Evolutionary conservation across 2,888 invertebrate genomes (phyloP).

Genomic region (Scaptomyza cyrtandrae): DNA sequence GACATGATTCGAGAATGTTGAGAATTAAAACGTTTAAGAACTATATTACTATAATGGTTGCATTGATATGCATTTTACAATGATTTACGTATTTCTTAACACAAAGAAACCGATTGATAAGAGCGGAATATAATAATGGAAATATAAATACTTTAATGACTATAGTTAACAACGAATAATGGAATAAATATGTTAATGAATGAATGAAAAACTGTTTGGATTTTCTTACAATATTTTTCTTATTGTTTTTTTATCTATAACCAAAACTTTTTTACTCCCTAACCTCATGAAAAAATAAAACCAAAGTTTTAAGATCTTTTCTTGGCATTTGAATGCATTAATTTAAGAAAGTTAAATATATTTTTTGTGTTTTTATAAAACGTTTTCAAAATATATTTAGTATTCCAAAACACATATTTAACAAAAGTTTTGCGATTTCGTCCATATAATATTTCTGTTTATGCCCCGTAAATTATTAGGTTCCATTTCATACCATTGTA

Average conservation of each 20-base stretch:
- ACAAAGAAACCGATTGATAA: too few species aligned
- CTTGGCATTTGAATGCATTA: too few species aligned
- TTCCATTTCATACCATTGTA: slow-evolving; percentile 24
- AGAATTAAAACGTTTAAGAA: not conserved
- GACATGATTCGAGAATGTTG: slow-evolving; percentile 3
- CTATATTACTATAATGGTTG: not conserved
- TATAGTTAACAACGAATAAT: not conserved
- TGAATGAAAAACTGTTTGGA: too few species aligned
- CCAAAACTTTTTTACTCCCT: too few species aligned
- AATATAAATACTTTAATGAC: not conserved
- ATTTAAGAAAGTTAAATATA: too few species aligned
- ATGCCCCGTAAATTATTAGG: slow-evolving; percentile 1
- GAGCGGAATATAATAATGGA: not conserved
- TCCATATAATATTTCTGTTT: not conserved
- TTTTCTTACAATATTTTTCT: too few species aligned
- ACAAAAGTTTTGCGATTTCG: not conserved
- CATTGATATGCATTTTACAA: not conserved
- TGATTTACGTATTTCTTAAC: not conserved
- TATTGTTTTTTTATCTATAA: too few species aligned
- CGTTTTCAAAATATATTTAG: not conserved
- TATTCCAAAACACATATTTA: not conserved
- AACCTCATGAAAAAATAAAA: too few species aligned
- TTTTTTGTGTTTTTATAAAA: too few species aligned
- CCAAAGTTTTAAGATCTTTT: too few species aligned
- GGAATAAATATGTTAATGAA: not conserved